Base-by-base conservation (phyloP, 1,140 invertebrate genomes). In the Zaprionus lachaisei region DNA sequence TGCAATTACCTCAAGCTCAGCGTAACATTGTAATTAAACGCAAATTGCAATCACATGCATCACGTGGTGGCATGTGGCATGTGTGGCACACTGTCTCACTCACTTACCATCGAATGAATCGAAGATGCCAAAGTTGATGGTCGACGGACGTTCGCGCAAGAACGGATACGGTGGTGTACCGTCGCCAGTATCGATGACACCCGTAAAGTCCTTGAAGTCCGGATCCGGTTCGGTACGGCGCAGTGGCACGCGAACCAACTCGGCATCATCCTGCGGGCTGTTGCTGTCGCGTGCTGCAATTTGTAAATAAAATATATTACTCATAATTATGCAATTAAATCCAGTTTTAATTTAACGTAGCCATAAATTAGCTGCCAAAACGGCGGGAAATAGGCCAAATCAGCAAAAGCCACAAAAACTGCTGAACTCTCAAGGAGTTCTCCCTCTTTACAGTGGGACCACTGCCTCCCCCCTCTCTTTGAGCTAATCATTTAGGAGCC, bases 51-150 rank as follows among this genome's bases (percentile, higher is more conserved):
- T 14, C 47, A 24, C 47, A 24, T 20, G 44, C 17, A 49, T 22
- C 56, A 37, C 31, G 26, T 28, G 24, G n/a, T 31, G 15, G n/a
- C 38, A 73, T 64, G 51, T 20, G 79, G 79, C 61, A 81, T 81
- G 77, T 24, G 44, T 26, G 17, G 38, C 49, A 66, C 20, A 58
- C 24, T 58, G 31, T 31, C 7, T 31, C 31, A 0, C 17, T 9
- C 28, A 82, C 91, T 87, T 58, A 92, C 91, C 91, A 49, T 91
- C 91, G 68, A 92, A 92, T 28, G 85, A 78, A 62, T 81, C 80
- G 72, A 91, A 80, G 76, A 92, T 78, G 28, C 91, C 91, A 26
- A 80, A 47, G 54, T 72, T 72, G 9, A 91, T 79, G 17, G 70
- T 12, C 5, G 78, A 72, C 14, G 91, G 91, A 79, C 66, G 60